phyloP scores from a whole-genome alignment of 2,113 vertebrate species.

The Orycteropus afer region DNA sequence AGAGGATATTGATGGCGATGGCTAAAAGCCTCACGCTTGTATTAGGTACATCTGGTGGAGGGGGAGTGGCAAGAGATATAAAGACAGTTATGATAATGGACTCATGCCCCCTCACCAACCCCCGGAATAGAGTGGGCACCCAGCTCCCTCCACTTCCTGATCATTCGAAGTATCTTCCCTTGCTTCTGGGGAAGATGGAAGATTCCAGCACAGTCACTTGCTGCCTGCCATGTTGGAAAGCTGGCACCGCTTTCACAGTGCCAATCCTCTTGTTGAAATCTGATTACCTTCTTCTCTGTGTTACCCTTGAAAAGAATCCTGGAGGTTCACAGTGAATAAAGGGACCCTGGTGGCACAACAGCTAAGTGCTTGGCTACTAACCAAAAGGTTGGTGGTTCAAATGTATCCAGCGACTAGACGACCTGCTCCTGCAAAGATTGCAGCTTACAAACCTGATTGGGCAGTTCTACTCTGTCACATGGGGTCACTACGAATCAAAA shows the following conservation, averaged over 20 bases:
- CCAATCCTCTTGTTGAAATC: background rate
- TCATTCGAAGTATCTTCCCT: background rate
- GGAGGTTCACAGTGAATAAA: rapidly evolving
- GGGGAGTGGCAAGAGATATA: background rate
- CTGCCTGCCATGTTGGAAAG: background rate
- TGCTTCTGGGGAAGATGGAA: background rate
- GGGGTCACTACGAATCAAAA: too few species aligned
- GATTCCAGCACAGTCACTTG: background rate
- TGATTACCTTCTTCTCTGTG: background rate
- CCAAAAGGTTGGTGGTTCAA: background rate
- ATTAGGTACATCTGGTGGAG: background rate
- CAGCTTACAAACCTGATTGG: too few species aligned
- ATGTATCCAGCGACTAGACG: too few species aligned
- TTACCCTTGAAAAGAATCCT: background rate
- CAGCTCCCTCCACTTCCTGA: background rate
- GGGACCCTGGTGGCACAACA: too few species aligned
- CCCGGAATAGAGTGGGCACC: background rate
- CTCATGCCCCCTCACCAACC: too few species aligned
- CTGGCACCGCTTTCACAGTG: background rate
- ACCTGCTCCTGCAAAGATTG: too few species aligned
- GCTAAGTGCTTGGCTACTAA: too few species aligned
- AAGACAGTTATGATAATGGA: rapidly evolving
- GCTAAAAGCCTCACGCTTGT: background rate
- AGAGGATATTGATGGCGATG: background rate
- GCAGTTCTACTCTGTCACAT: too few species aligned